A percentile compares a stretch with the other conserved stretches of the same genome.
phyloP scores from a whole-genome alignment of 2,888 invertebrate genomes.

The Euplagia quadripunctaria region DNA sequence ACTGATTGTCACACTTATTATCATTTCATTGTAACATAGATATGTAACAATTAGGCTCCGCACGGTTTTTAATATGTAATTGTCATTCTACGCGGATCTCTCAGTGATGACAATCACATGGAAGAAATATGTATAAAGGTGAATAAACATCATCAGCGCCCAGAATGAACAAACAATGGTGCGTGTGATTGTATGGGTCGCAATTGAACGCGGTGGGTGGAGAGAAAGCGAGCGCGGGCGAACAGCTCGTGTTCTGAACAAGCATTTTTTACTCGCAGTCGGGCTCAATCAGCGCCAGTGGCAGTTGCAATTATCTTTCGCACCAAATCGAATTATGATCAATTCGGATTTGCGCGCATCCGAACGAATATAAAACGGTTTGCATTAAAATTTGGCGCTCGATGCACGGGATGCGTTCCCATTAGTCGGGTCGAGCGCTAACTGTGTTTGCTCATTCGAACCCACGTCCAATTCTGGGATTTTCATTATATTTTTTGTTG shows the following conservation, averaged over 20 bases:
- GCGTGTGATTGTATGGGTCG: slow-evolving; percentile 78
- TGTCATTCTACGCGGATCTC: slow-evolving; percentile 40
- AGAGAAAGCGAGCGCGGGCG: slow-evolving; percentile 53
- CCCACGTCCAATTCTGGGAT: slow-evolving; percentile 63
- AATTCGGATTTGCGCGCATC: slow-evolving; percentile 87
- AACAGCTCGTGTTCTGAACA: slow-evolving; percentile 49
- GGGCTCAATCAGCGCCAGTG: slow-evolving; percentile 85
- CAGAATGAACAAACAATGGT: slow-evolving; percentile 77
- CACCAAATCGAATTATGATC: slow-evolving; percentile 87
- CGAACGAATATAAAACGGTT: slow-evolving; percentile 87
- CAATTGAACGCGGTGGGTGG: slow-evolving; percentile 49
- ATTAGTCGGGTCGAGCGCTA: slow-evolving; percentile 79
- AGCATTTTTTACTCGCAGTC: slow-evolving; percentile 76
- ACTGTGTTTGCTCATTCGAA: slow-evolving; percentile 75
- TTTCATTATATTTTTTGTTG: slow-evolving; percentile 72
- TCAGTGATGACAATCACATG: slow-evolving; percentile 50
- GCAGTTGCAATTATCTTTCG: slow-evolving; percentile 87
- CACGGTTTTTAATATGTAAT: slow-evolving; percentile 33
- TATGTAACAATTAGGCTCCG: slow-evolving; percentile 24
- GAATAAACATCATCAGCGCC: slow-evolving; percentile 82
- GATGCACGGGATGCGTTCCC: slow-evolving; percentile 85
- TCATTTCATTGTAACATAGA: no score
- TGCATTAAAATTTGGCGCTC: slow-evolving; percentile 86
- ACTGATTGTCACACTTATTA: neutral
- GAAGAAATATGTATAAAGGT: slow-evolving; percentile 71